A percentile compares a stretch with the other conserved stretches of the same genome.
phyloP scores from a whole-genome alignment of 2,113 vertebrate genomes.

The Saccopteryx bilineata region DNA sequence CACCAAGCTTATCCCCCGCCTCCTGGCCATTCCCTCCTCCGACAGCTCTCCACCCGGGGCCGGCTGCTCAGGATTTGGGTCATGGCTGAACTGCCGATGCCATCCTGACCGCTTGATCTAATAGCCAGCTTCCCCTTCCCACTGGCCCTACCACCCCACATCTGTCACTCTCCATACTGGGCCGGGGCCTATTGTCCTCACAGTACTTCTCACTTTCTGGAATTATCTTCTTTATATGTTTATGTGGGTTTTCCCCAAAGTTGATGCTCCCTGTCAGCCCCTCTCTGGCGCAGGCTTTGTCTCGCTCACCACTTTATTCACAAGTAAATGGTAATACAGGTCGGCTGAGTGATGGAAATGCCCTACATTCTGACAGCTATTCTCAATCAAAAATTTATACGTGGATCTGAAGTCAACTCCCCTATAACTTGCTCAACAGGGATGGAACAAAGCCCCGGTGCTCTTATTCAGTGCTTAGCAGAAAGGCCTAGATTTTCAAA shows the following conservation, averaged over 20 bases:
- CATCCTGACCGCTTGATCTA: background rate
- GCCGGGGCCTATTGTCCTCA: background rate
- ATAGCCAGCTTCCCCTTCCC: background rate
- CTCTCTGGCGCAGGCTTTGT: background rate
- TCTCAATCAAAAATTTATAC: slow-evolving; percentile 43
- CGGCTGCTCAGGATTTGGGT: background rate
- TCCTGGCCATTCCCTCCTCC: background rate
- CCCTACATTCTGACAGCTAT: background rate
- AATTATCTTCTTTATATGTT: slow-evolving; percentile 4
- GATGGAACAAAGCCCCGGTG: background rate
- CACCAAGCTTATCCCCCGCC: background rate
- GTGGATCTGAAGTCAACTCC: background rate
- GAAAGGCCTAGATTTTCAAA: background rate
- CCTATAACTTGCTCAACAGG: background rate
- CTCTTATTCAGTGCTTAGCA: background rate
- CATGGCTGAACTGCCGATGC: background rate
- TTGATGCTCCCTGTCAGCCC: background rate
- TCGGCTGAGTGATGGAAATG: background rate
- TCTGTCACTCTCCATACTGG: background rate
- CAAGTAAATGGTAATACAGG: background rate
- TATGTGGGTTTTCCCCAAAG: background rate
- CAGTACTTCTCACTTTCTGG: background rate
- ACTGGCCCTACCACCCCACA: background rate
- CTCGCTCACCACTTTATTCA: background rate
- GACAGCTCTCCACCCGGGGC: background rate